Conservation (phyloP, 2,797 vertebrate species). For the Onychomys leucogaster region DNA sequence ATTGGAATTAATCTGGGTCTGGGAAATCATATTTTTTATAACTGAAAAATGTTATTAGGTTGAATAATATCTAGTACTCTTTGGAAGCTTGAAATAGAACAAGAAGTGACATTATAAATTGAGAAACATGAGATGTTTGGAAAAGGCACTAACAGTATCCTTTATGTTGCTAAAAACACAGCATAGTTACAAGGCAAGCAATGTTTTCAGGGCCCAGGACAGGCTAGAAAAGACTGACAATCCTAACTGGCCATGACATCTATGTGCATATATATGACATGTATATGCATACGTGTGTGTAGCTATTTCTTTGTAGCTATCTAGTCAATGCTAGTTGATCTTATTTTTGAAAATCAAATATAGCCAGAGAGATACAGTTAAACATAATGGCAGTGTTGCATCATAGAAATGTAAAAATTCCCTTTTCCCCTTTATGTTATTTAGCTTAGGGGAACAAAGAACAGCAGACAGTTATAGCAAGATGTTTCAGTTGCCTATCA, state of each 20-base stretch:
- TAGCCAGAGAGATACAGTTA: conserved; percentile 39
- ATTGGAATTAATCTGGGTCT: conserved; percentile 23
- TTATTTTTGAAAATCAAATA: conserved; percentile 55
- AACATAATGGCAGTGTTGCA: not conserved
- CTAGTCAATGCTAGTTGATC: not conserved
- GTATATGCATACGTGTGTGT: not conserved
- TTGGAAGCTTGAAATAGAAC: conserved; percentile 34
- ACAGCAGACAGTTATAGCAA: not conserved
- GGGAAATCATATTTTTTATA: not conserved
- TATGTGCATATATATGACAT: not conserved
- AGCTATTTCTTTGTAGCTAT: not conserved
- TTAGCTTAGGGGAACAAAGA: conserved; percentile 46
- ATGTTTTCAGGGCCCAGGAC: not conserved
- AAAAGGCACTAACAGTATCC: not conserved
- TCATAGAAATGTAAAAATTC: conserved; percentile 52
- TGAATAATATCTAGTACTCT: not conserved
- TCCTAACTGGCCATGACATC: not conserved
- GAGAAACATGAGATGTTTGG: not conserved
- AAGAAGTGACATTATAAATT: conserved; percentile 38
- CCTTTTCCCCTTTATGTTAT: not conserved
- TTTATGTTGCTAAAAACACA: not conserved
- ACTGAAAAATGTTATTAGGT: conserved; percentile 31
- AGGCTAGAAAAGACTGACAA: not conserved
- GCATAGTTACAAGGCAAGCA: not conserved
- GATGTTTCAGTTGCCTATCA: not conserved